Evolutionary conservation across 2,888 invertebrate species (phyloP), one percentile per base, ranked within the genome.

Genomic region (Phorcus lineatus): DNA sequence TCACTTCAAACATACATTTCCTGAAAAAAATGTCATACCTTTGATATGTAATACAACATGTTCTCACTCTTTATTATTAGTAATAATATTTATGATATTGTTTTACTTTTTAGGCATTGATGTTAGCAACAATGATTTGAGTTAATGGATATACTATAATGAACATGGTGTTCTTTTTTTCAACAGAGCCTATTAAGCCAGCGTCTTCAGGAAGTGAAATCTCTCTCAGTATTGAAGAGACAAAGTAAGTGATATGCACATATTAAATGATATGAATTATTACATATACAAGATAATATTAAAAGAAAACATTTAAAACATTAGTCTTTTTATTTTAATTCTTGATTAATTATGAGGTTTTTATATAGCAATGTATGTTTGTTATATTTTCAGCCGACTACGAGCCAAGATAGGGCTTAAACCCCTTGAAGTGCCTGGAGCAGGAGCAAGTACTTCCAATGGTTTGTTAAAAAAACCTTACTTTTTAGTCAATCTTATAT

Each of bases 361-460:
- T n/a, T n/a, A n/a, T n/a, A n/a, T n/a, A n/a, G n/a, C n/a, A n/a
- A n/a, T n/a, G n/a, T n/a, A n/a, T n/a, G n/a, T n/a, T n/a, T n/a
- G n/a, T n/a, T 36, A 36, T 36, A 36, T 36, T 88, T 90, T 55
- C 87, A 98, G 98, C 93, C 96, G 96, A 86, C 94, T 99, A 16
- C 95, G 99, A 89, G 97, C 97, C 0, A 98, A 98, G 92, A 95
- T 99, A 31, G 99, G 99, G 0, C 94, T 99, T 53, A 98, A 98
- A 91, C 99, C 99, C 0, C 94, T 99, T 3, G 96, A 98, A 89
- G 94, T 96, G 36, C 36, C 36, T 4, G 36, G 36, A n/a, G 19
- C 70, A 47, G 67, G 70, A 24, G 31, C 40, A 62, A 66, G 55
- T 47, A 57, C 16, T 54, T 19, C 52, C n/a, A 77, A 66, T 47